Evolutionary conservation across 2,113 vertebrate species (phyloP).

Genomic region (Saccopteryx leptura): DNA sequence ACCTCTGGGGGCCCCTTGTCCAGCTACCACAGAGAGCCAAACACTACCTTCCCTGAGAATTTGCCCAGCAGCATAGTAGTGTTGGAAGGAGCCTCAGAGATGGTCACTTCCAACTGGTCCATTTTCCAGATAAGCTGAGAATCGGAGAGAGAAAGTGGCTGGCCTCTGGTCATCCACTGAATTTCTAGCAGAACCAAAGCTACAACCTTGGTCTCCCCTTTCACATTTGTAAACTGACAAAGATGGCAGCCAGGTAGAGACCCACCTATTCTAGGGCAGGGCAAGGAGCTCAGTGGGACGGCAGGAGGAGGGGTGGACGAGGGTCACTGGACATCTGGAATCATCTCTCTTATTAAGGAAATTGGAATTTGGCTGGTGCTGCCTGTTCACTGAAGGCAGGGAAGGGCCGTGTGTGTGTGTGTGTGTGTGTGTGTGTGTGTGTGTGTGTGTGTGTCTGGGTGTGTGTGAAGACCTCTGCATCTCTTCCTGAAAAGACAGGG

Average conservation of each 20-base stretch:
- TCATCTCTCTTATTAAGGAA: neutral
- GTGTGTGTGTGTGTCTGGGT: neutral
- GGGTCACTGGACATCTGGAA: neutral
- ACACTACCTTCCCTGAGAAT: neutral
- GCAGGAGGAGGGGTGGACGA: neutral
- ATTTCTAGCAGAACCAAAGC: neutral
- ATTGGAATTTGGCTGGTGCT: neutral
- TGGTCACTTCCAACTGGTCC: neutral
- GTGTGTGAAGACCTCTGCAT: neutral
- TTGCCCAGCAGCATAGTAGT: no score
- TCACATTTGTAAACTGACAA: neutral
- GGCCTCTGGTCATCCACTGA: accelerated
- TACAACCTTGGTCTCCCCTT: no score
- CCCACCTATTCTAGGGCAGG: neutral
- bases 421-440: neutral
- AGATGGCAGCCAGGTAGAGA: neutral
- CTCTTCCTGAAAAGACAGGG: neutral
- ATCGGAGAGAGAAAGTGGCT: neutral
- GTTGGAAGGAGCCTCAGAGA: neutral
- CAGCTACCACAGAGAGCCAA: neutral
- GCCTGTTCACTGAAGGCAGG: neutral
- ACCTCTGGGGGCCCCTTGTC: neutral
- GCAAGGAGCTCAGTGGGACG: neutral
- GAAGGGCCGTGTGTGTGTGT: neutral
- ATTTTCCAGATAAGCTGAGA: neutral